Conservation (phyloP, 2,888 invertebrate genomes). For the Callosobruchus maculatus region DNA sequence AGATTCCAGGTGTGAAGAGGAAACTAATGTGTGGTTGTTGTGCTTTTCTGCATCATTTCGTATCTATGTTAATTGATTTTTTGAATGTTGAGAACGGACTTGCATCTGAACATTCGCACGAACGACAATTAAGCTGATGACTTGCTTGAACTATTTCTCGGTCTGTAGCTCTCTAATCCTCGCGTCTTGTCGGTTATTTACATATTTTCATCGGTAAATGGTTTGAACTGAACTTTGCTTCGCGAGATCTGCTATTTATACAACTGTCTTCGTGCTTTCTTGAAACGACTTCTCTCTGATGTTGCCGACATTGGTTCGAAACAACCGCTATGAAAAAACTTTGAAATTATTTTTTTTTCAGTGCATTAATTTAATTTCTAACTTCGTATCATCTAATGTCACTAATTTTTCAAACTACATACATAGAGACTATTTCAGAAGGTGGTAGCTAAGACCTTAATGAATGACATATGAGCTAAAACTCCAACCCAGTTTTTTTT, state of each 20-base stretch:
- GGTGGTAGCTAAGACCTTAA: too few species aligned
- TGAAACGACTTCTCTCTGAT: too few species aligned
- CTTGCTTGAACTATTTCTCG: not conserved
- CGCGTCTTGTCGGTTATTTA: not conserved
- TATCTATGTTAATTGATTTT: not conserved
- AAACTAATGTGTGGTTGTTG: not conserved
- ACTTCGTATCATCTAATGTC: too few species aligned
- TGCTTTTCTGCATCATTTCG: not conserved
- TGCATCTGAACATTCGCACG: not conserved
- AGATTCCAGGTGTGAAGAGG: not conserved
- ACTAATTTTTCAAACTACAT: too few species aligned
- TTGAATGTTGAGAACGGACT: not conserved
- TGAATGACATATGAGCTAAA: too few species aligned
- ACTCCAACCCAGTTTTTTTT: too few species aligned
- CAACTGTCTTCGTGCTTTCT: too few species aligned
- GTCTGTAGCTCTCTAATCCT: not conserved
- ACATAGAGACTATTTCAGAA: too few species aligned
- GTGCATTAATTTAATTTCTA: too few species aligned
- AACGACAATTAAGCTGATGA: not conserved
- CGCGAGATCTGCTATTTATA: not conserved
- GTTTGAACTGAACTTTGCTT: not conserved
- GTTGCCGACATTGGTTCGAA: too few species aligned
- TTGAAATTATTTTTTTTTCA: too few species aligned
- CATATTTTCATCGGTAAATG: not conserved
- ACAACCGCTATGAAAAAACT: too few species aligned